These are phyloP conservation scores for Anthophora plumipes DNA, from an alignment of 2,888 invertebrate species.

Conservation along the genomic window DNA sequence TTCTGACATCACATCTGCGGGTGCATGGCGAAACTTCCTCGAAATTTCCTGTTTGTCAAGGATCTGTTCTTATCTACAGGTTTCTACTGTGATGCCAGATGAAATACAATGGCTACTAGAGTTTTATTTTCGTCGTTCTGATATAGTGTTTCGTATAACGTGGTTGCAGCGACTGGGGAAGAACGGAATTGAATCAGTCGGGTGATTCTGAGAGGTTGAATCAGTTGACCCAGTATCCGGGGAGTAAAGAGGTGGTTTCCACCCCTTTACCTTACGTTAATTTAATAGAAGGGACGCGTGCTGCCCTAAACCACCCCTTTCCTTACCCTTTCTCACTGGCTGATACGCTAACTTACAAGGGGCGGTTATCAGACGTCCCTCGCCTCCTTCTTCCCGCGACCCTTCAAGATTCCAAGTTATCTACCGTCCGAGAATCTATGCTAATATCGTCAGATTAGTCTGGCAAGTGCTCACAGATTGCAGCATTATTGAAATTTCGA, in stretches of 20 bases:
- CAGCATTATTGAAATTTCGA: constrained; percentile 72
- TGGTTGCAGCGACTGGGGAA: too few relatives aligned
- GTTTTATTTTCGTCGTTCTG: too few relatives aligned
- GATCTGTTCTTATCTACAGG: constrained; percentile 41
- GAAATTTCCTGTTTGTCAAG: constrained; percentile 54
- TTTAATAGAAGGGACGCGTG: constrained; percentile 83
- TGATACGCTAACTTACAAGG: constrained; percentile 80
- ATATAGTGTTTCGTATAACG: too few relatives aligned
- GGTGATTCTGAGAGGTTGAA: constrained; percentile 68
- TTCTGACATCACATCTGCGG: constrained; percentile 62
- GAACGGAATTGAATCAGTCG: constrained; percentile 50
- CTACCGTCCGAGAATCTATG: constrained; percentile 79
- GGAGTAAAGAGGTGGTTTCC: constrained; percentile 70
- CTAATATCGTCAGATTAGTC: constrained; percentile 78
- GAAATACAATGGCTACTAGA: too few relatives aligned
- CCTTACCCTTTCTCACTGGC: constrained; percentile 73
- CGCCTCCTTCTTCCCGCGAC: constrained; percentile 72
- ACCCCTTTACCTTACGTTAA: constrained; percentile 80
- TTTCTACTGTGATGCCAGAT: background rate
- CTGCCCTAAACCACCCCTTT: constrained; percentile 77
- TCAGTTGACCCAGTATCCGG: constrained; percentile 77
- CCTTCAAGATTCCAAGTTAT: constrained; percentile 79
- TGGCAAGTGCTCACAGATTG: constrained; percentile 65
- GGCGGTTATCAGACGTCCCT: constrained; percentile 81
- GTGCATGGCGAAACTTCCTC: constrained; percentile 49